A percentile compares a stretch with the other conserved stretches of the same genome.
Conservation (phyloP, 2,888 invertebrate species). For the Crepidodera aurea region DNA sequence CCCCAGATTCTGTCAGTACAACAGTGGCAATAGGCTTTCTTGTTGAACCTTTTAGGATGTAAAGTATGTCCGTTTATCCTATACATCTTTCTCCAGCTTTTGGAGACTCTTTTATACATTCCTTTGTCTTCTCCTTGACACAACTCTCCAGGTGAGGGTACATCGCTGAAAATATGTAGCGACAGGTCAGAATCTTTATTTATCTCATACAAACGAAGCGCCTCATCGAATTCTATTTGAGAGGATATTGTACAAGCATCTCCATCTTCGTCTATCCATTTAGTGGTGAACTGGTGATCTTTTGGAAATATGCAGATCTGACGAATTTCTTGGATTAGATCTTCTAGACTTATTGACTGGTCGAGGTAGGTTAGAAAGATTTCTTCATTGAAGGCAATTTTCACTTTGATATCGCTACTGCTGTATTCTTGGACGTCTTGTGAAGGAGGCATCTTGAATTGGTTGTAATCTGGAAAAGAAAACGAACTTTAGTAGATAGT, state of each 20-base stretch:
- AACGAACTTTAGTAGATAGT: no score
- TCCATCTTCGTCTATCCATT: conserved; percentile 7
- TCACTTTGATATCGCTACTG: not conserved
- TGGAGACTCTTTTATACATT: conserved; percentile 97
- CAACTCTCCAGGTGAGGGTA: not conserved
- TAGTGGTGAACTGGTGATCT: not conserved
- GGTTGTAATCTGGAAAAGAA: no score
- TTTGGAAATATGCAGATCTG: not conserved
- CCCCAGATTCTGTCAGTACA: conserved; percentile 99
- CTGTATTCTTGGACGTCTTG: no score
- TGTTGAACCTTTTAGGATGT: conserved; percentile 97
- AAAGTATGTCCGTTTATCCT: conserved; percentile 99
- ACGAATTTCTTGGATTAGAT: not conserved
- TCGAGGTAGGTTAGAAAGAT: not conserved
- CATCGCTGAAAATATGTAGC: not conserved
- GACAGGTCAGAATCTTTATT: not conserved
- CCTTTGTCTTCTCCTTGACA: conserved; percentile 2
- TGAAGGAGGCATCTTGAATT: no score
- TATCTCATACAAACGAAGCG: conserved; percentile 1
- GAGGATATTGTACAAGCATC: conserved; percentile 11
- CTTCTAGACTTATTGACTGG: not conserved
- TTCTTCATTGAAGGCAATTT: not conserved
- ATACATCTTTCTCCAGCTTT: conserved; percentile 98
- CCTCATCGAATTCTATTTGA: conserved; percentile 13
- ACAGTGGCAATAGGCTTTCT: conserved; percentile 97